phyloP scores from a whole-genome alignment of 2,888 invertebrate genomes.

The Himalopsyche japonica region DNA sequence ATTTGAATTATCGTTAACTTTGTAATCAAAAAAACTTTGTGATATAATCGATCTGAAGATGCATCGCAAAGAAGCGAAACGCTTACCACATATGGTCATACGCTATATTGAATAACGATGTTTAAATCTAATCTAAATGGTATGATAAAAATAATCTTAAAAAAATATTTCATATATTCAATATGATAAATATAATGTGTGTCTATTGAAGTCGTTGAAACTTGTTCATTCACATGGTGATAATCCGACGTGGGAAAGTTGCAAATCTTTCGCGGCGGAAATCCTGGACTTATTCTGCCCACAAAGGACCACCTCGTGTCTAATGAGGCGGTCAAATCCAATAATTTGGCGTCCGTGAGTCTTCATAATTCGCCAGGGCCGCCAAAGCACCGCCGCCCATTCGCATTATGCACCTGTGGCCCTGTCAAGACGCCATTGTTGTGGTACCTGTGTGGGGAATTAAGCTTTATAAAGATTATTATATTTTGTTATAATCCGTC shows the following conservation, averaged over 20 bases:
- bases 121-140: too few relatives aligned
- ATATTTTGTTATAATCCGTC: background rate
- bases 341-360: slow-evolving; percentile 29
- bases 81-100: too few relatives aligned
- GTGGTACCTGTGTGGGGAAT: background rate
- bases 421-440: background rate
- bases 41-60: too few relatives aligned
- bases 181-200: background rate
- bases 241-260: slow-evolving; percentile 33
- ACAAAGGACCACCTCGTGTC: slow-evolving; percentile 19
- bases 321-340: slow-evolving; percentile 38
- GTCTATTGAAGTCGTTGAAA: background rate
- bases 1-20: too few relatives aligned
- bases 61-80: too few relatives aligned
- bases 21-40: too few relatives aligned
- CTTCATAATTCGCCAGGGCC: background rate
- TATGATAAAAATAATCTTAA: too few relatives aligned
- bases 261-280: slow-evolving; percentile 11
- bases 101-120: too few relatives aligned
- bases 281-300: background rate
- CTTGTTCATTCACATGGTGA: background rate
- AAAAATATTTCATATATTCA: too few relatives aligned
- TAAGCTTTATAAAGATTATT: background rate
- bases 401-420: slow-evolving; percentile 28
- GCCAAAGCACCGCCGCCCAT: background rate